These are phyloP conservation scores for Cataglyphis altisquamis DNA, from an alignment of 2,888 invertebrate species.

Conservation along the genomic window DNA sequence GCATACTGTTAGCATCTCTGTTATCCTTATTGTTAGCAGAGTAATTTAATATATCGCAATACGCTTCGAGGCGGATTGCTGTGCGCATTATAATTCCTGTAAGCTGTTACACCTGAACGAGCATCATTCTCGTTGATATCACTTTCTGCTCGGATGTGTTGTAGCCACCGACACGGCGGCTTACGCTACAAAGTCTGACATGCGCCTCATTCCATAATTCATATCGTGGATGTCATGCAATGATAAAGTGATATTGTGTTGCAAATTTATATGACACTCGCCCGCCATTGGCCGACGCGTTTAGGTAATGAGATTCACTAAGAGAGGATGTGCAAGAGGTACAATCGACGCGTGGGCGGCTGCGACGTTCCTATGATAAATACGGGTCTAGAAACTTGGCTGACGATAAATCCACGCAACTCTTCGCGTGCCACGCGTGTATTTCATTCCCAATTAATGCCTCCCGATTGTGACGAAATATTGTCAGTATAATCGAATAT, in stretches of 20 bases:
- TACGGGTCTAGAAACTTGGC: constrained; percentile 32
- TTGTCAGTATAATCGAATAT: not conserved
- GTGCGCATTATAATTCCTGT: constrained; percentile 55
- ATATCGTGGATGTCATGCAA: constrained; percentile 65
- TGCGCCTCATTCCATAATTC: constrained; percentile 69
- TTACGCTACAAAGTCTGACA: constrained; percentile 55
- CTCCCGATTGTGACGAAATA: constrained; percentile 24
- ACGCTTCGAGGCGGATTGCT: constrained; percentile 39
- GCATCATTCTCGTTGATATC: constrained; percentile 63
- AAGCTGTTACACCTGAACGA: constrained; percentile 48
- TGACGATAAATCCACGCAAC: constrained; percentile 28
- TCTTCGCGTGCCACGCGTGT: not conserved
- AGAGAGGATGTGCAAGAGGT: constrained; percentile 62
- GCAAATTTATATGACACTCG: constrained; percentile 73
- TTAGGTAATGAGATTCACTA: constrained; percentile 72
- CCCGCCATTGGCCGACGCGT: constrained; percentile 66
- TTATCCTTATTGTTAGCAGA: constrained; percentile 1
- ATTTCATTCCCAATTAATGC: constrained; percentile 28
- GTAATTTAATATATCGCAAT: constrained; percentile 22
- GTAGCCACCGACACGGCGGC: constrained; percentile 42
- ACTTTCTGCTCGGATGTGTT: constrained; percentile 60
- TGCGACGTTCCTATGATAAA: constrained; percentile 39
- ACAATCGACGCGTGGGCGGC: constrained; percentile 45
- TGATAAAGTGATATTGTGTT: constrained; percentile 77
- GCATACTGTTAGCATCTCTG: not conserved